Evolutionary conservation across 92 coral and sea anemone species (phyloP).

Genomic region (Metridium senile): DNA sequence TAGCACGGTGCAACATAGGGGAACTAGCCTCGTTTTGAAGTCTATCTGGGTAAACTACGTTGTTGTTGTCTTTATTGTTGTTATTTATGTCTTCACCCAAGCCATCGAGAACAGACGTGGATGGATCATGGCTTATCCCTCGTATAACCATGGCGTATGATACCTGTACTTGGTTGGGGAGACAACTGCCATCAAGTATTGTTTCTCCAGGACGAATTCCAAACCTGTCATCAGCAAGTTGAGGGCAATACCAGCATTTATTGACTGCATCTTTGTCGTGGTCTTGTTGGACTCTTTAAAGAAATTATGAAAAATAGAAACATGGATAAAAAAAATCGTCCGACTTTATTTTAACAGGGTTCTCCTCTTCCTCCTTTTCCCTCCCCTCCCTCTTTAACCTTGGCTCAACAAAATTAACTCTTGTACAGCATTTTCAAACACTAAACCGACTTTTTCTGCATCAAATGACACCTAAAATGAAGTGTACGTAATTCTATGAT

Average conservation of each 20-base stretch:
- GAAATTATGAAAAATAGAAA: too few species aligned
- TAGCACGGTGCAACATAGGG: conserved; percentile 55
- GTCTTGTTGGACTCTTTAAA: conserved; percentile 38
- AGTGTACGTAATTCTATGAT: neutral
- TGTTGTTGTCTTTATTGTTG: too few species aligned
- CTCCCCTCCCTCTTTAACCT: neutral
- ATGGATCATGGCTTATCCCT: conserved; percentile 29
- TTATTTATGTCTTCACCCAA: conserved; percentile 43
- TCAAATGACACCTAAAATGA: neutral
- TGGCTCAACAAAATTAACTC: too few species aligned
- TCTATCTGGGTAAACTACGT: neutral
- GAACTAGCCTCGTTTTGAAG: conserved; percentile 8
- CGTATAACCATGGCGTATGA: conserved; percentile 57
- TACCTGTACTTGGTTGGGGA: conserved; percentile 54
- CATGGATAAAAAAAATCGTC: too few species aligned
- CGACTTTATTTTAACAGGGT: neutral
- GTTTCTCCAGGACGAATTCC: conserved; percentile 69
- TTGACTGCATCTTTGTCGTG: conserved; percentile 33
- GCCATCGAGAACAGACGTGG: conserved; percentile 46
- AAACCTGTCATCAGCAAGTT: conserved; percentile 51
- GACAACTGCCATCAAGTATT: conserved; percentile 36
- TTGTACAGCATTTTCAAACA: too few species aligned
- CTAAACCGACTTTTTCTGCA: neutral
- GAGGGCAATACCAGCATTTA: conserved; percentile 58
- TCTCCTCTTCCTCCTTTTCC: neutral